phyloP scores from a whole-genome alignment of 2,113 vertebrate species.

The Syngnathus floridae region DNA sequence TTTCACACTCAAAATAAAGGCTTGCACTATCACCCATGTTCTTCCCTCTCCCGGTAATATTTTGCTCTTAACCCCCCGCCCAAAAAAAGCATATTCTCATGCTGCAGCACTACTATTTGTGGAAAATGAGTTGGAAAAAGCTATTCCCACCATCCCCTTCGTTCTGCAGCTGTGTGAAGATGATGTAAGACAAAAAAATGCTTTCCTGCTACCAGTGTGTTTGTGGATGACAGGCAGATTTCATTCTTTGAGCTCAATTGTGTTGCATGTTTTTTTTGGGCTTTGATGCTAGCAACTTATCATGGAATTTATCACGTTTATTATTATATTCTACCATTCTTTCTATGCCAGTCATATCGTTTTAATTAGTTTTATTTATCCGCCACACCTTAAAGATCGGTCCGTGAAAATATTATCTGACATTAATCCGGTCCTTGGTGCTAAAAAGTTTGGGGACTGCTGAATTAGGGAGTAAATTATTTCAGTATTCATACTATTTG shows the following conservation, averaged over 20 bases:
- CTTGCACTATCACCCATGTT: conserved; percentile 45
- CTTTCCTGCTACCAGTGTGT: conserved; percentile 24
- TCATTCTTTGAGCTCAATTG: conserved; percentile 21
- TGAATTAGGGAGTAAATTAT: too few relatives aligned
- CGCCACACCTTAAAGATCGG: too few relatives aligned
- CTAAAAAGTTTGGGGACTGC: too few relatives aligned
- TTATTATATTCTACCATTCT: too few relatives aligned
- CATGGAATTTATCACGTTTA: too few relatives aligned
- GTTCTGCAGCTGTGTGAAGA: conserved; percentile 35
- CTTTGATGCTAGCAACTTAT: too few relatives aligned
- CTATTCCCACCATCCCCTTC: background rate
- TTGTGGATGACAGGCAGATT: conserved; percentile 32
- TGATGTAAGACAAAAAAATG: conserved; percentile 29
- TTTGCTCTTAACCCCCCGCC: conserved; percentile 42
- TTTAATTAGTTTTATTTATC: too few relatives aligned
- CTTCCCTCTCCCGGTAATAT: conserved; percentile 27
- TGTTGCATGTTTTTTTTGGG: conserved; percentile 29
- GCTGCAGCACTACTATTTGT: conserved; percentile 51
- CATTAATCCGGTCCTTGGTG: too few relatives aligned
- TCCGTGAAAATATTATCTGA: too few relatives aligned
- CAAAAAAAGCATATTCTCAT: conserved; percentile 57
- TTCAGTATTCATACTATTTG: too few relatives aligned
- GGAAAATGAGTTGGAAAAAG: conserved; percentile 36
- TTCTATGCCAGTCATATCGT: too few relatives aligned
- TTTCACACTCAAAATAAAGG: conserved; percentile 51